phyloP scores from a whole-genome alignment of 1,140 invertebrate species.

The Rhagoletis pomonella region DNA sequence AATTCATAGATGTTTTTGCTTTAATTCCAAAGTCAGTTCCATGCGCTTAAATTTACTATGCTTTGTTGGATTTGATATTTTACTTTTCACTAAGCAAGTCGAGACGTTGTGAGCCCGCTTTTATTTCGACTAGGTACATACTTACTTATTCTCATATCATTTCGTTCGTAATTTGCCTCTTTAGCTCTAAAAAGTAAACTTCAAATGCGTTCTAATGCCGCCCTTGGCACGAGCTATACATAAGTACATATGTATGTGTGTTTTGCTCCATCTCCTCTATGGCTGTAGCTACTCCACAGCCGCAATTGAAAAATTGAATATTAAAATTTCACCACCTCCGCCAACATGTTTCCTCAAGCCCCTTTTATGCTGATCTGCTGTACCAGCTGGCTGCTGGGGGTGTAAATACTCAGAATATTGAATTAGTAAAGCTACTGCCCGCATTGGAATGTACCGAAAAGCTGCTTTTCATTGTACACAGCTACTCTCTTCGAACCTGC shows the following conservation, averaged over 20 bases:
- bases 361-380: not conserved
- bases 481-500: not conserved
- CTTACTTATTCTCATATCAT: not conserved
- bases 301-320: conserved; percentile 42
- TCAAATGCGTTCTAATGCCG: not conserved
- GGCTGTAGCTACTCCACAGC: not conserved
- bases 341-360: not conserved
- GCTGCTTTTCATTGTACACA: not conserved
- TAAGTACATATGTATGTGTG: not conserved
- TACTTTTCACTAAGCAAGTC: not conserved
- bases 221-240: not conserved
- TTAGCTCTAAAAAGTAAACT: not conserved
- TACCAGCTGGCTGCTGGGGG: not conserved
- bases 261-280: not conserved
- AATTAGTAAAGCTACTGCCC: not conserved
- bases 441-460: not conserved
- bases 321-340: not conserved
- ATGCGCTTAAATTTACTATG: not conserved
- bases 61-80: not conserved
- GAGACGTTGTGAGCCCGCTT: not conserved
- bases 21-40: too few relatives aligned
- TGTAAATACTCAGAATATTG: not conserved
- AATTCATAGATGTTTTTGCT: too few relatives aligned
- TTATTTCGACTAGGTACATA: not conserved
- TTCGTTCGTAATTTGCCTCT: not conserved